Evolutionary conservation across 2,113 vertebrate species (phyloP), one percentile per base, ranked within the genome.

Genomic region (Alligator sinensis): DNA sequence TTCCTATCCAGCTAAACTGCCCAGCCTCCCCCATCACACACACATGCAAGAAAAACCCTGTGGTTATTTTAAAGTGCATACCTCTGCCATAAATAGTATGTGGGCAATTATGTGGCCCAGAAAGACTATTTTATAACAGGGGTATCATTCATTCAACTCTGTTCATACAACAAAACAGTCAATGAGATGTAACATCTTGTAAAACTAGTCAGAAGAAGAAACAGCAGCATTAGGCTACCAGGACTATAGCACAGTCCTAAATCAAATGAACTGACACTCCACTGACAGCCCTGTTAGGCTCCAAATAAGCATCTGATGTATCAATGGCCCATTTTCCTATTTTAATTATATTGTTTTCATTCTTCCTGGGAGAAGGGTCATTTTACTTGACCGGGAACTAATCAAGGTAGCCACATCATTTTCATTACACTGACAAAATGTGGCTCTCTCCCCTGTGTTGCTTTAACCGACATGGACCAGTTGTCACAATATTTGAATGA

Each of bases 291-390:
- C 57, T 88, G 87, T 86, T 82, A 82, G 1, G 21, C 70, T 91
- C 16, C 80, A 70, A 81, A 92, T 59, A 28, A 77, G 89, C 86
- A 59, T 88, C 77, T 77, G 14, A 28, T 34, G 4, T 80, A 80
- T 9, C 82, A 34, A 58, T 55, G 87, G 88, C 90, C 90, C 93
- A 91, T 95, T 97, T 95, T 96, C 90, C 88, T 95, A 70, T 93
- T 95, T 97, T 95, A 72, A 57, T 91, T 93, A 94, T 88, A 77
- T 93, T 95, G 91, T 74, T 96, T 95, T 96, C 89, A 80, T 80
- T 95, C 95, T 89, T 86, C 77, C 89, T 96, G 89, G 88, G 80
- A 93, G 80, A 38, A 16, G 57, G 59, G 21, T 4, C 9, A 72
- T 89, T 86, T 93, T 66, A 82, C 75, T 78, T 95, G 1, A 0